phyloP scores from a whole-genome alignment of 2,797 vertebrate species.

The Protonibea diacanthus region DNA sequence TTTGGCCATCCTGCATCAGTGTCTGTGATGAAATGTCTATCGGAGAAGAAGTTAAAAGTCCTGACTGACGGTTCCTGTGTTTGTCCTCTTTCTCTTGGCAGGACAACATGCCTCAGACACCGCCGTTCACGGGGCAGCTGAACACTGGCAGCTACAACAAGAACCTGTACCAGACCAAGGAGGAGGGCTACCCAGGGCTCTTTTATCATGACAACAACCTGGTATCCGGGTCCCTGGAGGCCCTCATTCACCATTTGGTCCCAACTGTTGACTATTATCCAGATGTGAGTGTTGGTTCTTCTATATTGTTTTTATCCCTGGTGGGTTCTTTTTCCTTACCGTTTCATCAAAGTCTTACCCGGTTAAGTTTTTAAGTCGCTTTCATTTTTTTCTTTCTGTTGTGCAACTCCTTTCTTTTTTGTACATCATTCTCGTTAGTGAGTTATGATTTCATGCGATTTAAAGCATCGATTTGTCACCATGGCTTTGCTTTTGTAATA shows the following conservation, averaged over 20 bases:
- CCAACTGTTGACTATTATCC: constrained; percentile 94
- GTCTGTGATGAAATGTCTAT: constrained; percentile 4
- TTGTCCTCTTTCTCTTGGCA: constrained; percentile 55
- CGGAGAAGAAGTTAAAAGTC: neutral
- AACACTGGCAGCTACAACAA: constrained; percentile 90
- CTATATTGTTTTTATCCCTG: neutral
- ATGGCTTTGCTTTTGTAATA: rapidly evolving
- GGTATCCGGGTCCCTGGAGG: constrained; percentile 94
- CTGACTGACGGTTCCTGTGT: constrained; percentile 20
- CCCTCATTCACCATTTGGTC: constrained; percentile 94
- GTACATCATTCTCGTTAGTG: neutral
- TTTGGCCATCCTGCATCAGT: constrained; percentile 34
- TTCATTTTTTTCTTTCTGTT: constrained; percentile 2
- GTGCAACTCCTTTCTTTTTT: neutral
- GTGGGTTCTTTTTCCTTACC: constrained; percentile 2
- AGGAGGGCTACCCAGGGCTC: constrained; percentile 88
- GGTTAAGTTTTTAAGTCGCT: neutral
- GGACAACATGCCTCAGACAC: constrained; percentile 96
- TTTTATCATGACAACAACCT: constrained; percentile 94
- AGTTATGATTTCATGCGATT: neutral
- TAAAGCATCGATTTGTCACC: neutral
- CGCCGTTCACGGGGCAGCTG: constrained; percentile 91
- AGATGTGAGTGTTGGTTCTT: constrained; percentile 86
- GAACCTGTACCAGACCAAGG: constrained; percentile 90
- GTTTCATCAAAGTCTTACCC: constrained; percentile 13